Base-by-base conservation (phyloP, 2,888 invertebrate species). In the Ecdyonurus torrentis region DNA sequence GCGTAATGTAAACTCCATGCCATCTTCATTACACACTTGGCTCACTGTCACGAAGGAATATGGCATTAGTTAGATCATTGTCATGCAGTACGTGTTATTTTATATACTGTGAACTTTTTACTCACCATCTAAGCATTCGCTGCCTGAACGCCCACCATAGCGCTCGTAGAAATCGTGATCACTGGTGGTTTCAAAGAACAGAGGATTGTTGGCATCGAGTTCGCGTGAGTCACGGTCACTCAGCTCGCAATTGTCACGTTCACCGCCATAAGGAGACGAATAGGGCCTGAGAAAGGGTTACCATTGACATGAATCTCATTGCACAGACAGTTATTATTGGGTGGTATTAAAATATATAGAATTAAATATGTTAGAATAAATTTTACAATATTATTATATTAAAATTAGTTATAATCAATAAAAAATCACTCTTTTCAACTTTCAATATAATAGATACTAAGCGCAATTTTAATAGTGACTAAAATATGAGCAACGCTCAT, bases 1-100 rank as follows among this genome's bases (percentile, higher is more conserved):
- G 65, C 88, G 80, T 61, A 94, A 78, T 0, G 91, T 91, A 72
- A 94, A 93, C 73, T 92, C 92, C 92, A 94, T 94, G 1, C 92
- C 93, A 72, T 93, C 92, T 76, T 92, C 91, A 70, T 89, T 91
- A 74, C 93, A 93, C 1, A 89, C 86, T 81, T 93, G 92, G 61
- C 88, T 88, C 62, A 93, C 92, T 92, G 70, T 63, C 69, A 73
- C 71, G 66, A 67, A 64, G 62, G 68, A 55, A 55, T 10, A 18
- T 50, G 50, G 50, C 7, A 50, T 50, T 50, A 10, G 7, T n/a
- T n/a, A n/a, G n/a, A 37, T 37, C 37, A 15, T 10, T 37, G 37
- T 37, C 15, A 37, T 37, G 15, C 37, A 37, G 7, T 37, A 15
- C 15, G 37, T 37, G 15, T 37, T 37, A 37, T 37, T 37, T 37